A percentile compares a stretch with the other conserved stretches of the same genome.
phyloP scores from a whole-genome alignment of 2,797 vertebrate species.

The Margarornis squamiger region DNA sequence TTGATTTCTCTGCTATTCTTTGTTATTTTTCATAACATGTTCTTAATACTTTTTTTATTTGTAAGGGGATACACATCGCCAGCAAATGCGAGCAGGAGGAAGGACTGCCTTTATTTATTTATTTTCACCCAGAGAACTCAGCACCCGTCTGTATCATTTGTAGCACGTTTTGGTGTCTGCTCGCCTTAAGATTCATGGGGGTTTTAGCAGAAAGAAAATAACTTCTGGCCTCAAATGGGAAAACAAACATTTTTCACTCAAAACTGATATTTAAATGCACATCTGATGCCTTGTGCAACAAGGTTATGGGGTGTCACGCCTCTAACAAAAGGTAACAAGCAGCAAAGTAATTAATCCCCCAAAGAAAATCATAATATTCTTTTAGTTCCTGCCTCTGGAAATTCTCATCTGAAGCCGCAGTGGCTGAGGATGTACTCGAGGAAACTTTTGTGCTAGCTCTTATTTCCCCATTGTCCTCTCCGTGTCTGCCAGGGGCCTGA shows the following conservation, averaged over 20 bases:
- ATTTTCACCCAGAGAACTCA: neutral
- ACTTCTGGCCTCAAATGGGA: neutral
- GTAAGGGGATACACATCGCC: conserved; percentile 74
- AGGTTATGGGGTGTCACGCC: neutral
- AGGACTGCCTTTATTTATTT: neutral
- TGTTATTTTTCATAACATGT: conserved; percentile 84
- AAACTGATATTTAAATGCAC: neutral
- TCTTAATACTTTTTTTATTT: conserved; percentile 81
- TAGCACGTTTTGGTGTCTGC: neutral
- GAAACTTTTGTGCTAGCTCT: conserved; percentile 34
- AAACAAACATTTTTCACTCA: neutral
- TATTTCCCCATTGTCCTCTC: conserved; percentile 35
- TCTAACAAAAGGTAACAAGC: conserved; percentile 54
- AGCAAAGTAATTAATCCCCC: conserved; percentile 28
- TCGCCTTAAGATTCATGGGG: neutral
- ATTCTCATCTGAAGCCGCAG: neutral
- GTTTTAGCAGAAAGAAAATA: neutral
- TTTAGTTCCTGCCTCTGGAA: conserved; percentile 39
- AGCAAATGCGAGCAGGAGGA: conserved; percentile 60
- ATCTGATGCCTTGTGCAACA: conserved; percentile 1
- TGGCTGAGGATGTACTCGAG: neutral
- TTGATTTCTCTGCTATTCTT: conserved; percentile 73
- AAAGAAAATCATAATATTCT: conserved; percentile 48
- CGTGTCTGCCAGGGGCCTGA: neutral
- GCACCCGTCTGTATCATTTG: neutral